Base-by-base conservation (phyloP, 2,797 vertebrate species). In the Ctenosaura bakeri region DNA sequence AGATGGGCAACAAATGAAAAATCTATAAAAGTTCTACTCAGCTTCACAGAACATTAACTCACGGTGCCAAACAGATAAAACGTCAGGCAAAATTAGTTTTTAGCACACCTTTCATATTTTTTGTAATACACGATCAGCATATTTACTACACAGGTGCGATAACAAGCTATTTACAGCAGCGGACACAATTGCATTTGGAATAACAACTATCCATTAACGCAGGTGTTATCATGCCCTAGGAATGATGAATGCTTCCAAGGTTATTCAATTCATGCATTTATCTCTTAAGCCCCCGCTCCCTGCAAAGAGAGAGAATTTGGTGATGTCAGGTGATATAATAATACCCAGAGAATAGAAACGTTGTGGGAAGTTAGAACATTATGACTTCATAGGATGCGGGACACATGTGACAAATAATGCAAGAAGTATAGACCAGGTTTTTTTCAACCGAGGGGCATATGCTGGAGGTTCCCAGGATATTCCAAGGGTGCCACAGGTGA, bases 21-120 rank as follows among this genome's bases (percentile, higher is more conserved):
- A 5, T 6, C 50, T 91, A 81, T 77, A 79, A 82, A 91, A 88
- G 35, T 89, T 90, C 85, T 84, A 85, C 84, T 79, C 92, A 90
- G 84, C 20, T 93, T 95, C 89, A 93, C 81, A 91, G 52, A 90
- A 83, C 73, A 93, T 92, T 94, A 93, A 88, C 91, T 94, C 76
- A 80, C 85, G 71, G 29, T 64, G 38, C 84, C 89, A 93, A 92
- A 92, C 35, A 92, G 92, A 89, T 94, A 81, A 79, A 90, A 88
- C 3, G 0, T 42, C n/a, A 79, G 92, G 54, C 18, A 93, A 81
- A 90, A 92, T 88, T 80, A 93, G 90, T 94, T 93, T 92, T 94
- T n/a, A 93, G 6, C 73, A 93, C 52, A 56, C 85, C 52, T 89
- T 90, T 93, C 46, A 69, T 94, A 88, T 89, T 62, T 76, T 85